These are phyloP conservation scores for Peromyscus attwateri DNA, from an alignment of 2,797 vertebrate genomes.

Conservation along the genomic window DNA sequence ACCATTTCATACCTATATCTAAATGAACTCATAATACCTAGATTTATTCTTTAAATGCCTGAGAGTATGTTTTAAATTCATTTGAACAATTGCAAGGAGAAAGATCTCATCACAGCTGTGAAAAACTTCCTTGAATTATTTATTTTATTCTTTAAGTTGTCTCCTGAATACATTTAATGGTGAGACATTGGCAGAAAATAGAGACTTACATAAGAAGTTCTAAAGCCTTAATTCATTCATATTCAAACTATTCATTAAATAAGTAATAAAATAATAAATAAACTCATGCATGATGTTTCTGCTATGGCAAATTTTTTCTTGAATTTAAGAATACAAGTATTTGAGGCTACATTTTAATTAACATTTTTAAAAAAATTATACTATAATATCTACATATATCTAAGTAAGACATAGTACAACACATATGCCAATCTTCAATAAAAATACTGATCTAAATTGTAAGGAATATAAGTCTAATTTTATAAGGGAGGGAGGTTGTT, in stretches of 20 bases:
- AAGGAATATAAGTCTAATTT: constrained; percentile 26
- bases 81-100: constrained; percentile 24
- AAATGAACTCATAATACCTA: not conserved
- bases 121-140: not conserved
- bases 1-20: not conserved
- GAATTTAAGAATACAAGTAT: not conserved
- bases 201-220: not conserved
- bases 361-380: not conserved
- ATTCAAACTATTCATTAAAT: not conserved
- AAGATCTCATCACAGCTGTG: not conserved
- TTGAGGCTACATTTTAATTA: not conserved
- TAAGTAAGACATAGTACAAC: not conserved
- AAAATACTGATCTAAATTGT: not conserved
- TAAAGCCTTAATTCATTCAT: not conserved
- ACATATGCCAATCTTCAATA: not conserved
- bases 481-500: not conserved
- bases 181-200: not conserved
- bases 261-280: not conserved
- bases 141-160: not conserved
- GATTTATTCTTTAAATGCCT: constrained; percentile 7
- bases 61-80: constrained; percentile 11
- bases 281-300: not conserved
- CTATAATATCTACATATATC: not conserved
- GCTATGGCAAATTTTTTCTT: not conserved
- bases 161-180: not conserved